Evolutionary conservation across 2,797 vertebrate genomes (phyloP).

Genomic region (Sebastes vulpes): DNA sequence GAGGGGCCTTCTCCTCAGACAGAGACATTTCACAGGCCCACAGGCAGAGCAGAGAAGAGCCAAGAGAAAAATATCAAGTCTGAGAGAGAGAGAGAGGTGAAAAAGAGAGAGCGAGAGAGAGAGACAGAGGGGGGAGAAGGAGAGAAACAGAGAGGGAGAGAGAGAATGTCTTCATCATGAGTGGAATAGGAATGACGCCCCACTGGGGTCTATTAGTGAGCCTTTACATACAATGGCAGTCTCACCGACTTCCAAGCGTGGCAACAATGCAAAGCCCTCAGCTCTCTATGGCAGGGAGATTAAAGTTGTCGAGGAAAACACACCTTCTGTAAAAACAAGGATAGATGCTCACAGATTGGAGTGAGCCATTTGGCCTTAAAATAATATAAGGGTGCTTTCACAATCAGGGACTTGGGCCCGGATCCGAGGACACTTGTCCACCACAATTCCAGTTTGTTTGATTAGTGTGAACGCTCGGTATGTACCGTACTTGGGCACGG

Average conservation of each 20-base stretch:
- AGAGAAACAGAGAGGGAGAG: background rate
- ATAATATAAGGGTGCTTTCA: background rate
- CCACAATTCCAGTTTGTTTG: fast-evolving
- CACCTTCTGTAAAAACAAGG: conserved; percentile 16
- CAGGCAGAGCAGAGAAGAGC: conserved; percentile 69
- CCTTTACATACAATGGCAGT: conserved; percentile 81
- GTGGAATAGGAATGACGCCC: conserved; percentile 86
- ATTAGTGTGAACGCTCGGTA: too few species aligned
- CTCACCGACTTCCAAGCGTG: conserved; percentile 62
- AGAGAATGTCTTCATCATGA: conserved; percentile 85
- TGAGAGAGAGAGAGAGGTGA: conserved; percentile 24
- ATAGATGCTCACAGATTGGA: conserved; percentile 11
- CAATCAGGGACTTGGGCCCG: too few species aligned
- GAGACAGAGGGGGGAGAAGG: background rate
- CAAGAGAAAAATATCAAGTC: conserved; percentile 75
- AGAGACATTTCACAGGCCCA: conserved; percentile 84
- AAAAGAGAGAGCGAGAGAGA: background rate
- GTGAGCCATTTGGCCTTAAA: background rate
- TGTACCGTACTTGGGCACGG: too few species aligned
- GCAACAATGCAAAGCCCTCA: conserved; percentile 60
- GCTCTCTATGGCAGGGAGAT: conserved; percentile 50
- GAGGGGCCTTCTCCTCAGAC: conserved; percentile 75
- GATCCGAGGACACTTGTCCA: too few species aligned
- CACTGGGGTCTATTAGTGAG: conserved; percentile 88
- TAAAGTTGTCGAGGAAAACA: conserved; percentile 43